Percentiles rank a stretch among this genome's conserved stretches.
phyloP scores from a whole-genome alignment of 2,113 vertebrate genomes.

The Agapornis roseicollis region DNA sequence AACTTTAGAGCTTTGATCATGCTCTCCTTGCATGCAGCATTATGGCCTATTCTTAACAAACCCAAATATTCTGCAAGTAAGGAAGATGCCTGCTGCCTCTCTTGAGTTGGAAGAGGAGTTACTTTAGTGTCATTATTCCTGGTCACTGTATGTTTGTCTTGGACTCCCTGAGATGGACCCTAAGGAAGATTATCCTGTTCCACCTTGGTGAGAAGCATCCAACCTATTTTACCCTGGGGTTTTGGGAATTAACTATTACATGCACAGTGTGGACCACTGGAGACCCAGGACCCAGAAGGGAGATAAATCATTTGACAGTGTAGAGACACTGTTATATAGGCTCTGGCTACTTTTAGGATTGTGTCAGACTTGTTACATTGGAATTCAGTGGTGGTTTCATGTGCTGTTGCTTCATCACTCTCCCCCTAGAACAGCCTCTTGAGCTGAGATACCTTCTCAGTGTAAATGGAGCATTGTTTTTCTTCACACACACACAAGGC shows the following conservation, averaged over 20 bases:
- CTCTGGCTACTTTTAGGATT: neutral
- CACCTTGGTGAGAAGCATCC: neutral
- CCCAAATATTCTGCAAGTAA: neutral
- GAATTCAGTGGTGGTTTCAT: neutral
- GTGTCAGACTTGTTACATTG: neutral
- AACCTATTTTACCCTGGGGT: neutral
- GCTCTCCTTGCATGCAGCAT: neutral
- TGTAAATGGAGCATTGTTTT: neutral
- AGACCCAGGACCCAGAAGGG: neutral
- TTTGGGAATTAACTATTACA: rapidly evolving
- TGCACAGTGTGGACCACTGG: rapidly evolving
- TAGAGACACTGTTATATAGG: neutral
- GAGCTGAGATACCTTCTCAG: neutral
- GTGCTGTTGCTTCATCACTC: neutral
- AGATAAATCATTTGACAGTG: neutral
- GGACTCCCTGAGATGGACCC: neutral
- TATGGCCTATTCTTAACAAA: neutral
- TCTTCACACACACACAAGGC: neutral
- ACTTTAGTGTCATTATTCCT: neutral
- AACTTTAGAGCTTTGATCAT: neutral
- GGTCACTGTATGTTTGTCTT: neutral
- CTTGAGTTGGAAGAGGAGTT: neutral
- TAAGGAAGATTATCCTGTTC: neutral
- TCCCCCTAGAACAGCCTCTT: neutral
- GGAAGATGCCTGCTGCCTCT: neutral